These are phyloP conservation scores for Tetrax tetrax DNA, from an alignment of 2,113 vertebrate genomes.

Conservation along the genomic window DNA sequence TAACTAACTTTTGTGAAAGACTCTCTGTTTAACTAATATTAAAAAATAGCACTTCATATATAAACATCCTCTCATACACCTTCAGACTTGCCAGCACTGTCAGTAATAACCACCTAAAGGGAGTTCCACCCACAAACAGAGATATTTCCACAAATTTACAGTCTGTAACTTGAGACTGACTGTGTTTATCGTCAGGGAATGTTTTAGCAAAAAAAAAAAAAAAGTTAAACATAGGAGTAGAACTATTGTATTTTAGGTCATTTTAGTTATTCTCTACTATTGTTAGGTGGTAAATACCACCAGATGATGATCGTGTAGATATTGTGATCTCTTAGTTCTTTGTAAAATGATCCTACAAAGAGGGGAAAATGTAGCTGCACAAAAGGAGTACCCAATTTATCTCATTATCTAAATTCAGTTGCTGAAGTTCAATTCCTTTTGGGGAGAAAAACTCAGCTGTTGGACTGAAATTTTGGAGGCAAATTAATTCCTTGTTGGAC, in stretches of 20 bases:
- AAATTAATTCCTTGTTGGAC: not conserved
- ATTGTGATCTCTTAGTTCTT: not conserved
- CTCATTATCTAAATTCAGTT: not conserved
- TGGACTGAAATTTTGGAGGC: not conserved
- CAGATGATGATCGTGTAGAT: not conserved
- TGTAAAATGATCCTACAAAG: not conserved
- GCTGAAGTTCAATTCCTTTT: not conserved
- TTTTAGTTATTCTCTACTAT: not conserved
- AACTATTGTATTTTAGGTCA: not conserved
- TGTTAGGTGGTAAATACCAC: not conserved
- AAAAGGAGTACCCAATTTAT: not conserved
- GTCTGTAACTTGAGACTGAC: not conserved
- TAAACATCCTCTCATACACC: not conserved
- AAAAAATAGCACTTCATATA: not conserved
- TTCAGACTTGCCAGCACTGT: not conserved
- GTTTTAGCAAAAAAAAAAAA: not conserved
- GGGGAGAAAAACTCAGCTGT: not conserved
- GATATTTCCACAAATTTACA: not conserved
- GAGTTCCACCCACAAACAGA: not conserved
- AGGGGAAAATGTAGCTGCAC: not conserved
- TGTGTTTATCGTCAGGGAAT: not conserved
- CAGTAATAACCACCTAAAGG: not conserved
- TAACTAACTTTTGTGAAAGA: not conserved
- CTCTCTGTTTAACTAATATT: not conserved
- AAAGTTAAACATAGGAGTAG: not conserved